A percentile compares a stretch with the other conserved stretches of the same genome.
phyloP scores from a whole-genome alignment of 2,113 vertebrate species.

The Crotalus tigris region DNA sequence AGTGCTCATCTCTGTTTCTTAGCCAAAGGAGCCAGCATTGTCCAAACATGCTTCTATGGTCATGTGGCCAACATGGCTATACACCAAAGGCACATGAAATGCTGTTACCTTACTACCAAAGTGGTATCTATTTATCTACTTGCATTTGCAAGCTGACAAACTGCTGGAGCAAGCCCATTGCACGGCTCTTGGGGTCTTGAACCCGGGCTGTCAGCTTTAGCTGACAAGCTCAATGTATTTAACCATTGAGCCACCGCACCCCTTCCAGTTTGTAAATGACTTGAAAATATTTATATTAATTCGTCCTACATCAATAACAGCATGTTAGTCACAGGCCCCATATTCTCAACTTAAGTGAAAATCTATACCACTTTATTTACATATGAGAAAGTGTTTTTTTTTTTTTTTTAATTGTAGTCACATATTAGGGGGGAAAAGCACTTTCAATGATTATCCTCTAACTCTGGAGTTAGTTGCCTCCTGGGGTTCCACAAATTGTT shows the following conservation, averaged over 20 bases:
- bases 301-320: background rate
- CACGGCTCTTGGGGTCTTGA: no score
- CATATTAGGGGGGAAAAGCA: background rate
- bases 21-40: background rate
- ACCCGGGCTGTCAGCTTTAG: no score
- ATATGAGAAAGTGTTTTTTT: background rate
- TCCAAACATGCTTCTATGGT: no score
- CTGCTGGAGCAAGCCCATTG: background rate
- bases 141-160: background rate
- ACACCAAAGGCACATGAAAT: no score
- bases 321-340: background rate
- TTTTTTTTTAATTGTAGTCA: background rate
- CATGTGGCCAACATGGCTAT: no score
- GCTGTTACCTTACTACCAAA: background rate
- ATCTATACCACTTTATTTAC: background rate
- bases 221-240: no score
- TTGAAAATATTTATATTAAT: background rate
- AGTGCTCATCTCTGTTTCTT: background rate
- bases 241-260: no score
- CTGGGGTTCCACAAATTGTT: background rate
- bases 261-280: background rate
- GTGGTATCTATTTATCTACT: background rate
- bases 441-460: background rate
- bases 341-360: background rate
- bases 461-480: background rate